Evolutionary conservation across 1,140 invertebrate genomes (phyloP), one percentile per base, ranked within the genome.

Genomic region (Brachionus rotundiformis): DNA sequence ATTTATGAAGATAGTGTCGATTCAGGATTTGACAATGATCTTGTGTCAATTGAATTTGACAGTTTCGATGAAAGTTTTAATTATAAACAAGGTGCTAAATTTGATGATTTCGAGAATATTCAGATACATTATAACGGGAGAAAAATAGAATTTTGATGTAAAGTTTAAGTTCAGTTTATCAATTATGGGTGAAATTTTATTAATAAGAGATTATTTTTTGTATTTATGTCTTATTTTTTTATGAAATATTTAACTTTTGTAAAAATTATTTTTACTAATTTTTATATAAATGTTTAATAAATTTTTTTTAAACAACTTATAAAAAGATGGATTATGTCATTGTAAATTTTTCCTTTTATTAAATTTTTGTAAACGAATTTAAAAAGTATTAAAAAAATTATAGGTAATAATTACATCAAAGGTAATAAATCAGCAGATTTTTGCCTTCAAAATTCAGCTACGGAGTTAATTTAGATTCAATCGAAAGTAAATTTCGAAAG

Each of bases 1-100:
- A 73, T 73, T 47, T 73, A 73, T 47, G 68, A 73, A 16, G 39
- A 73, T 44, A 73, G 33, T 25, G 16, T 73, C 16, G 68, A 73
- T 31, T 73, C 39, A 11, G 68, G 68, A 23, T 73, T 44, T 11
- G 33, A 44, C n/a, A 44, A 41, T 19, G 68, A 73, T 25, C 36
- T 11, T 13, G 19, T 73, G 0, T n/a, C n/a, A n/a, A 44, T 73
- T 19, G 63, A 68, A 16, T 73, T 73, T 44, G 68, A 73, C 6
- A 73, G 19, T 44, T 44, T 73, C 6, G 39, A 73, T 44, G 68
- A 73, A 44, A 44, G 39, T 44, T 73, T 44, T 44, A 19, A 44
- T 7, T 47, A 73, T n/a, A 73, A 41, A 73, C 39, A 73, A 47
- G 68, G 39, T 25, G 23, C 10, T 44, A 39, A 36, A 36, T 68